Base-by-base conservation (phyloP, 2,113 vertebrate species). In the Leucoraja erinaceus region DNA sequence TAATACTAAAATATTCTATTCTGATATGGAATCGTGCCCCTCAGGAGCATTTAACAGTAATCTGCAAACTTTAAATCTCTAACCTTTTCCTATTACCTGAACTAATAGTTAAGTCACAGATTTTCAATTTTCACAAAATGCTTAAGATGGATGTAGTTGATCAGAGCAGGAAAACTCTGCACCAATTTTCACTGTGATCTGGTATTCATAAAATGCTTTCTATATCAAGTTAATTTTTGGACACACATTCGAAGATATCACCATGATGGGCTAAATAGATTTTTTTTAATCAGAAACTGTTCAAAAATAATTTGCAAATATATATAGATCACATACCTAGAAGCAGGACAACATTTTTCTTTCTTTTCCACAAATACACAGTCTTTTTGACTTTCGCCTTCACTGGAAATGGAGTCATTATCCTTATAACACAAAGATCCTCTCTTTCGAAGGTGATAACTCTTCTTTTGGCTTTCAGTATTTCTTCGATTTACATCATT, bases 341-440 rank as follows among this genome's bases (percentile, higher is more conserved):
- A 54, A 47, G 54, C n/a, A 54, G 18, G 66, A 91, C 38, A 38
- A 91, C 54, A 22, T 38, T 91, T 91, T 91, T 91, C 90, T 47
- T 91, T 91, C 66, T 25, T 20, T 72, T 91, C 66, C 33, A 28
- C 20, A 91, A 72, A 70, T 10, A 91, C 12, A 9, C 22, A 1
- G 68, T 91, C 68, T 72, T 91, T 66, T 4, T 54, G 66, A 33
- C 90, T 72, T 91, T 91, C 66, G 25, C 70, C 90, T 74, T 91
- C 90, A 54, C 33, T 91, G 38, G 68, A 91, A 74, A 28, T 14
- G 5, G 33, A 4, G 18, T 38, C 54, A 72, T 12, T 8, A 38
- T 25, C 38, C 70, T 25, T 20, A 31, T 66, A 9, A 66, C 8
- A n/a, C 63, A 33, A 66, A 90, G 7, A 5, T n/a, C 22, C 61